Base-by-base conservation (phyloP, 1,140 invertebrate species). In the Leucophenga varia region DNA sequence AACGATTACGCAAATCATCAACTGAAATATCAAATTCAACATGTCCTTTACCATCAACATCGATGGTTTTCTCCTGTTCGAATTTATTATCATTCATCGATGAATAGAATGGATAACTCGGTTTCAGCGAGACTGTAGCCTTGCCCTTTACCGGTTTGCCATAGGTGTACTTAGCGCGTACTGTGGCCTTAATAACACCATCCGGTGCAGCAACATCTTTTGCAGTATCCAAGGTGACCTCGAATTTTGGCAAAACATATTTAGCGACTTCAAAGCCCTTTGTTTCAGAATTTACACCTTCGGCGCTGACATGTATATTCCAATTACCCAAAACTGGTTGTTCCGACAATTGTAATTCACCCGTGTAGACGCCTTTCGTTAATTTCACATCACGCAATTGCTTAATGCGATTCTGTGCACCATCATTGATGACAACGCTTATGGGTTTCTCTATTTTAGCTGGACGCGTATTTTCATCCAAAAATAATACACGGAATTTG, bases 171-270 rank as follows among this genome's bases (percentile, higher is more conserved):
- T 88, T 90, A 8, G 93, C 89, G 31, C 86, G 84, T 9, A 97
- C 81, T 17, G 87, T 89, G 6, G 86, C 87, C 10, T 80, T 81
- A 20, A 96, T 81, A 37, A 84, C 82, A 17, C 86, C 85, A 44
- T 93, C 87, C 45, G 85, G 86, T 64, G 92, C 88, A 2, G 89
- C 86, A 1, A 88, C 79, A 74, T 93, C 91, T 49, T 87, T 81
- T 2, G 90, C 86, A 1, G 90, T 82, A 39, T 90, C 83, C 17
- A 96, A 82, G 0, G 82, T 81, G 13, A 98, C 89, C 69, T 95
- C 84, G 75, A 95, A 97, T 60, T 95, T 94, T 1, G 95, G 95
- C 22, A 95, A 76, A 19, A 97, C 87, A 74, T 97, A 97, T 77
- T 96, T 90, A 3, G 91, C 90, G 10, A 75, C 72, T 36, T 70